Evolutionary conservation across 2,888 invertebrate species (phyloP).

Genomic region (Ligdia adustata): DNA sequence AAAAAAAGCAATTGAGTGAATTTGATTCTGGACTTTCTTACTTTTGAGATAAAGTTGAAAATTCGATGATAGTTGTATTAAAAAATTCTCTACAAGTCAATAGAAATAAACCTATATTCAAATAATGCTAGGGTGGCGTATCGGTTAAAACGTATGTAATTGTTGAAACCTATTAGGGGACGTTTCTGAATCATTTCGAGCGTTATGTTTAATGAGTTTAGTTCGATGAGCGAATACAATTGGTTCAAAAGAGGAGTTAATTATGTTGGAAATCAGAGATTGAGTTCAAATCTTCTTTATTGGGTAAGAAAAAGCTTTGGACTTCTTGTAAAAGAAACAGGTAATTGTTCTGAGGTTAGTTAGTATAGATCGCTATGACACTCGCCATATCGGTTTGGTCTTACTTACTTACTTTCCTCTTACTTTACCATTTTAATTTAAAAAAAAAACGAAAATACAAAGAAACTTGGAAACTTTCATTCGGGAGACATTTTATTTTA

Average conservation of each 20-base stretch:
- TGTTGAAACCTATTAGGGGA: conserved; percentile 66
- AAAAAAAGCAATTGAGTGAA: neutral
- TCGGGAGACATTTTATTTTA: too few species aligned
- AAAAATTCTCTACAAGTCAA: conserved; percentile 58
- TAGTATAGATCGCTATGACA: too few species aligned
- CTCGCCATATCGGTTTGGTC: too few species aligned
- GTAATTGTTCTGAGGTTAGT: too few species aligned
- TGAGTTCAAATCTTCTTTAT: too few species aligned
- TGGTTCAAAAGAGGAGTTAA: conserved; percentile 43
- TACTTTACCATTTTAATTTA: too few species aligned
- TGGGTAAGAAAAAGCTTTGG: too few species aligned
- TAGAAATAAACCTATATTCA: conserved; percentile 79
- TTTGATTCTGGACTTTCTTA: conserved; percentile 7
- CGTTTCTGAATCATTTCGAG: conserved; percentile 64
- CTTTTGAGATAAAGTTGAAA: conserved; percentile 6
- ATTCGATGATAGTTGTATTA: conserved; percentile 6
- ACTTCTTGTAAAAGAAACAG: too few species aligned
- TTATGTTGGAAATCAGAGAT: conserved; percentile 9
- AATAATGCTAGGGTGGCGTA: conserved; percentile 72
- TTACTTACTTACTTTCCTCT: too few species aligned
- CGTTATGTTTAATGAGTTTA: conserved; percentile 77
- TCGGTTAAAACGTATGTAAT: conserved; percentile 81
- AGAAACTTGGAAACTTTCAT: too few species aligned
- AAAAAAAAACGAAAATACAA: too few species aligned
- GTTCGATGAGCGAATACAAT: conserved; percentile 62